Percentiles rank a stretch among this genome's conserved stretches.
These are phyloP conservation scores for Dromius quadrimaculatus DNA, from an alignment of 2,888 invertebrate species.

Conservation along the genomic window DNA sequence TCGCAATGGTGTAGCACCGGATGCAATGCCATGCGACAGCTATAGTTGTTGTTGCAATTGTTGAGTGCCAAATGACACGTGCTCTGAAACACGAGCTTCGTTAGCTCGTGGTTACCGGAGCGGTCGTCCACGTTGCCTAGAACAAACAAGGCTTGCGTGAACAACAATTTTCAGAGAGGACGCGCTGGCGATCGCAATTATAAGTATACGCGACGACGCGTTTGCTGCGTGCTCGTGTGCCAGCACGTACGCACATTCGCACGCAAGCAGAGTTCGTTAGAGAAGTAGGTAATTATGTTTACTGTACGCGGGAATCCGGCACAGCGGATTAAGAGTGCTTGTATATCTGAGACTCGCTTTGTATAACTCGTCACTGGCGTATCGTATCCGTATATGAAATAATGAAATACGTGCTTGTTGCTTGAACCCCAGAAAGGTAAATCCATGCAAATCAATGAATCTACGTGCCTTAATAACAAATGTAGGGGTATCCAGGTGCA, in stretches of 20 bases:
- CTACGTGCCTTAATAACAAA: slow-evolving; percentile 59
- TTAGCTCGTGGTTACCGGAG: slow-evolving; percentile 57
- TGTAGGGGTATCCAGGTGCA: slow-evolving; percentile 60
- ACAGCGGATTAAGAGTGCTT: slow-evolving; percentile 39
- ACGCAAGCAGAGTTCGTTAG: slow-evolving; percentile 28
- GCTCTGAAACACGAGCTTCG: slow-evolving; percentile 78
- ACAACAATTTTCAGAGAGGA: not conserved
- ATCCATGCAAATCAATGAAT: slow-evolving; percentile 62
- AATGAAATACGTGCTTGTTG: slow-evolving; percentile 60
- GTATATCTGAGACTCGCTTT: slow-evolving; percentile 44
- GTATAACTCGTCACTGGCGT: slow-evolving; percentile 48
- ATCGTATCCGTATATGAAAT: slow-evolving; percentile 56
- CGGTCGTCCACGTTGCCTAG: slow-evolving; percentile 52
- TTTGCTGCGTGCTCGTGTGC: slow-evolving; percentile 12
- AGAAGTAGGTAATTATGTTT: slow-evolving; percentile 47
- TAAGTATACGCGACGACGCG: not conserved
- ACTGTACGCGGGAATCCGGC: slow-evolving; percentile 41
- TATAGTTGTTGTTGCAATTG: slow-evolving; percentile 84
- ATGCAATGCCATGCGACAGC: slow-evolving; percentile 82
- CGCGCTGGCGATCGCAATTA: slow-evolving; percentile 5
- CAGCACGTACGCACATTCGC: slow-evolving; percentile 32
- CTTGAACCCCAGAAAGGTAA: slow-evolving; percentile 60
- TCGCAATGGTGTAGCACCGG: slow-evolving; percentile 90
- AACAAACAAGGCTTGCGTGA: slow-evolving; percentile 29
- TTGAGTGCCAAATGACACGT: slow-evolving; percentile 90